Evolutionary conservation across 2,888 invertebrate genomes (phyloP).

Genomic region (Muschampia plurimacula): DNA sequence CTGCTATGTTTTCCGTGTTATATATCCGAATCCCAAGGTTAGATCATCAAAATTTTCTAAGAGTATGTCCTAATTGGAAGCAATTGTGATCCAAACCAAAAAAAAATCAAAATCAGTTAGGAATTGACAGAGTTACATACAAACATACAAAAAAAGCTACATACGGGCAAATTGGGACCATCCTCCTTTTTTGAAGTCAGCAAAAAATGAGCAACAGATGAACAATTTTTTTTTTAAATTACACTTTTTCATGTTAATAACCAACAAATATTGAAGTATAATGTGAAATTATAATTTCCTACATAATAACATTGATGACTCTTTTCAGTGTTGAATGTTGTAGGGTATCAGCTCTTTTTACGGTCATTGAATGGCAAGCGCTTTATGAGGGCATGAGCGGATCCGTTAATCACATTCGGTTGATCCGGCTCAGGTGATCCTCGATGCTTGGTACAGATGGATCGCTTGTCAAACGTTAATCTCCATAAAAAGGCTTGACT

Average conservation of each 20-base stretch:
- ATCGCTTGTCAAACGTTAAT: conserved; percentile 51
- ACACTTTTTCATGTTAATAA: background rate
- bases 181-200: no score
- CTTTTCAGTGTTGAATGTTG: background rate
- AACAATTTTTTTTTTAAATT: background rate
- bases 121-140: no score
- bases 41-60: no score
- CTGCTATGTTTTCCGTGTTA: no score
- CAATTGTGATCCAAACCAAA: no score
- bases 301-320: background rate
- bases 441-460: conserved; percentile 54
- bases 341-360: conserved; percentile 9
- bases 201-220: no score
- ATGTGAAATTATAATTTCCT: background rate
- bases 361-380: conserved; percentile 43
- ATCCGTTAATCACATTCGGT: conserved; percentile 60
- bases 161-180: no score
- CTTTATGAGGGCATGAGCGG: conserved; percentile 59
- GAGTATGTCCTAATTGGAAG: no score
- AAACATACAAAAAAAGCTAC: no score
- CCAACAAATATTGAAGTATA: background rate
- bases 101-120: no score
- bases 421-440: conserved; percentile 58
- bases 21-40: no score
- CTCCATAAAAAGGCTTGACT: conserved; percentile 25